A percentile compares a stretch with the other conserved stretches of the same genome.
These are phyloP conservation scores for Melanotaenia nigrans DNA, from an alignment of 2,797 vertebrate species.

Conservation along the genomic window DNA sequence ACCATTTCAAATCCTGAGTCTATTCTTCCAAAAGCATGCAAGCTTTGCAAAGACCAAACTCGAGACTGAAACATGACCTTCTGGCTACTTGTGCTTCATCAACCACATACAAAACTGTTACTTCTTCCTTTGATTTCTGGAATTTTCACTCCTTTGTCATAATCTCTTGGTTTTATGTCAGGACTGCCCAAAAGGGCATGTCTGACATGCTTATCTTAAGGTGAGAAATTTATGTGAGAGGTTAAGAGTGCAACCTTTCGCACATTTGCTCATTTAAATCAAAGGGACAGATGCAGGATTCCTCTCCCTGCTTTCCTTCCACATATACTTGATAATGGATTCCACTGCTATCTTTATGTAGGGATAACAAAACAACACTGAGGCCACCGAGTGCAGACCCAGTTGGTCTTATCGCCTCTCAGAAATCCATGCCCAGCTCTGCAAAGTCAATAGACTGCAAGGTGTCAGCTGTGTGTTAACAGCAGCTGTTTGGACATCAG, in stretches of 20 bases:
- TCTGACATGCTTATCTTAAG: slow-evolving; percentile 2
- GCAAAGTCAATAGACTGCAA: slow-evolving; percentile 37
- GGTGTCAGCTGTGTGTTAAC: slow-evolving; percentile 49
- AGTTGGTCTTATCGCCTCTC: slow-evolving; percentile 65
- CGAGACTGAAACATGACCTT: slow-evolving; percentile 60
- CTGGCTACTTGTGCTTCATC: slow-evolving; percentile 41
- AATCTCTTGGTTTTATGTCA: slow-evolving; percentile 4
- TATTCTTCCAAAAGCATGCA: slow-evolving; percentile 47
- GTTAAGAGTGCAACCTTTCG: slow-evolving; percentile 2
- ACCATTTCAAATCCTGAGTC: slow-evolving; percentile 35
- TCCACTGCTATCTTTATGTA: slow-evolving; percentile 65
- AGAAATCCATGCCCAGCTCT: slow-evolving; percentile 40
- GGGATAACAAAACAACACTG: slow-evolving; percentile 64
- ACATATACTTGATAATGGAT: slow-evolving; percentile 53
- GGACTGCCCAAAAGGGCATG: not conserved
- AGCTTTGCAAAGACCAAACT: slow-evolving; percentile 30
- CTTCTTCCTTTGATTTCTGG: slow-evolving; percentile 6
- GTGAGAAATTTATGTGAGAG: slow-evolving; percentile 1
- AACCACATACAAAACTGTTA: slow-evolving; percentile 29
- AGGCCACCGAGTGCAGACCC: slow-evolving; percentile 54
- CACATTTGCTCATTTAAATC: slow-evolving; percentile 8
- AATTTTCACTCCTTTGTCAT: slow-evolving; percentile 22
- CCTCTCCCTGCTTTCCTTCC: slow-evolving; percentile 8
- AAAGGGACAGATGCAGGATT: slow-evolving; percentile 11
- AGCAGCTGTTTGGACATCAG: slow-evolving; percentile 34